Base-by-base conservation (phyloP, 2,888 invertebrate species). In the Hedychridium roseum region DNA sequence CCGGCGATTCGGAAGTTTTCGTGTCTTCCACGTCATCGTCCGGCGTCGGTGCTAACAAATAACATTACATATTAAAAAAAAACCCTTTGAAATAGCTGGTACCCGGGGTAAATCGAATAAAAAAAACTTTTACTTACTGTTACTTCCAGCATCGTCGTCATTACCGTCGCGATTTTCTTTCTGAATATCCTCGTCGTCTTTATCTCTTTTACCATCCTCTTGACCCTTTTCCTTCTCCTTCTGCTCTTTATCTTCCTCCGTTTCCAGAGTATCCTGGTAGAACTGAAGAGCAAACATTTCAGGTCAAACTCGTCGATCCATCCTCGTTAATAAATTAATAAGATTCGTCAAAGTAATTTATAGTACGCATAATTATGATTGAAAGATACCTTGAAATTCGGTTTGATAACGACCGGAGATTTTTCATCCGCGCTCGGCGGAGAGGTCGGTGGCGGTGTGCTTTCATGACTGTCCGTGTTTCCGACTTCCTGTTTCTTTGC, bases 221-320 rank as follows among this genome's bases (percentile, higher is more conserved):
- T 71, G 70, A 17, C 54, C 64, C 40, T 52, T 65, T 14, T 66
- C 65, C 42, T 69, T 68, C 2, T 65, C 63, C 43, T 66, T 74
- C 17, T 82, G 83, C 45, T 84, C 84, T 68, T 85, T 84, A 45
- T 80, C 84, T 54, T 85, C 86, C 51, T 86, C 86, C 4, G 85
- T 84, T 63, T 92, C 91, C 52, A 95, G 80, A 0, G 95, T 96
- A 65, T 96, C 96, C 81, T 95, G 92, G 78, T 96, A 96, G 80
- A 96, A 96, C 84, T 86, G 71, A n/a, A n/a, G n/a, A n/a, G n/a
- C n/a, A n/a, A n/a, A n/a, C n/a, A n/a, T n/a, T n/a, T n/a, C n/a
- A n/a, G n/a, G n/a, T n/a, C n/a, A n/a, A n/a, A n/a, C n/a, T 36
- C 4, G 3, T 30, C 15, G 26, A 23, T 26, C n/a, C 20, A 18